Evolutionary conservation across 2,797 vertebrate species (phyloP).

Genomic region (Cynodonichthys magdalenae): DNA sequence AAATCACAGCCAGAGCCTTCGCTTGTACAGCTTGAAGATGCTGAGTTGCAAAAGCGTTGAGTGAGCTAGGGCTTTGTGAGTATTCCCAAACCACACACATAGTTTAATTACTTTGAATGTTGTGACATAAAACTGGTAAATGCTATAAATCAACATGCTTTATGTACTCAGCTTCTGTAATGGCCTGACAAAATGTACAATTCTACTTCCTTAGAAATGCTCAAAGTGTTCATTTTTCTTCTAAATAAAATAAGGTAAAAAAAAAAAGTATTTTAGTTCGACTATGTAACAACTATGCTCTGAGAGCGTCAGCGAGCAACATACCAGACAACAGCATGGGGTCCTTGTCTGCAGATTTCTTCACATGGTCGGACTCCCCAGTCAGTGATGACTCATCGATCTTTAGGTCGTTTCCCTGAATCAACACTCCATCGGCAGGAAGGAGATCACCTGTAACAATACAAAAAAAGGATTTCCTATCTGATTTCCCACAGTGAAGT

Average conservation of each 20-base stretch:
- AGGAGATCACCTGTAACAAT: conserved; percentile 90
- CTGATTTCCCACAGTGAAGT: not conserved
- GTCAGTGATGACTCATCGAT: conserved; percentile 98
- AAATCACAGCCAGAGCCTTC: no score
- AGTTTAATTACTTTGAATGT: not conserved
- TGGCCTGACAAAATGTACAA: not conserved
- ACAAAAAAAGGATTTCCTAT: conserved; percentile 5
- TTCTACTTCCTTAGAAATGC: not conserved
- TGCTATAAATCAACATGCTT: not conserved
- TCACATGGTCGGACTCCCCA: conserved; percentile 97
- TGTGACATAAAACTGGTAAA: not conserved
- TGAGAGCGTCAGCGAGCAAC: conserved; percentile 19
- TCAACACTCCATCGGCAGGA: conserved; percentile 93
- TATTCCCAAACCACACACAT: no score
- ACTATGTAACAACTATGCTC: not conserved
- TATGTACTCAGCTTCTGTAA: not conserved
- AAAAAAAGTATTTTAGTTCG: not conserved
- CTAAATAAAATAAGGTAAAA: not conserved
- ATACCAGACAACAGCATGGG: conserved; percentile 97
- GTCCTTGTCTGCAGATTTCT: conserved; percentile 92
- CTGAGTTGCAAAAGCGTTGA: no score
- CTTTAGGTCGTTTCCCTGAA: conserved; percentile 97
- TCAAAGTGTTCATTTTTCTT: not conserved
- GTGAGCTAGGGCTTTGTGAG: not conserved
- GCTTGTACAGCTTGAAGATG: no score